Evolutionary conservation across 2,113 vertebrate genomes (phyloP).

Genomic region (Paraplagusia blochii): DNA sequence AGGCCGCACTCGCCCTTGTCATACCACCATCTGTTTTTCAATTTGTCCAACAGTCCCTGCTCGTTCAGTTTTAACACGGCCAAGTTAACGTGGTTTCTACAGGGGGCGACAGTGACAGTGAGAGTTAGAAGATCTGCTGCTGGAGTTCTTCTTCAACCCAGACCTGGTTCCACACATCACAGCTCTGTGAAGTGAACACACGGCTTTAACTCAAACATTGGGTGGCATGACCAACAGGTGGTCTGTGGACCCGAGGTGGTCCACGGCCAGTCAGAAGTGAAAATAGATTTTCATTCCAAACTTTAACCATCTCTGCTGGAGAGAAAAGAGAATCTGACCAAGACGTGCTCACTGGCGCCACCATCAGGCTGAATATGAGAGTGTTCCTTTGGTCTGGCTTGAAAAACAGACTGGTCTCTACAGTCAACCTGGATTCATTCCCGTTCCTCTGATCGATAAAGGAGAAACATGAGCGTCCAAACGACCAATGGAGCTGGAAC

Average conservation of each 20-base stretch:
- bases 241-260: too few relatives aligned
- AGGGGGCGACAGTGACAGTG: slow-evolving; percentile 75
- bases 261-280: too few relatives aligned
- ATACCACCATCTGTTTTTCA: slow-evolving; percentile 99
- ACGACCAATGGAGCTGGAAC: too few relatives aligned
- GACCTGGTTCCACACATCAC: not conserved
- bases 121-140: slow-evolving; percentile 7
- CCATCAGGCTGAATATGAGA: not conserved
- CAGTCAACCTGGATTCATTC: not conserved
- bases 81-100: slow-evolving; percentile 99
- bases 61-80: slow-evolving; percentile 99
- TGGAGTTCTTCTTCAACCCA: slow-evolving; percentile 19
- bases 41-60: slow-evolving; percentile 99
- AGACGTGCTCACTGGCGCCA: too few relatives aligned
- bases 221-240: too few relatives aligned
- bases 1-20: slow-evolving; percentile 99
- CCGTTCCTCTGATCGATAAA: slow-evolving; percentile 30
- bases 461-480: slow-evolving; percentile 15
- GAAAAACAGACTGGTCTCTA: slow-evolving; percentile 14
- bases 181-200: too few relatives aligned
- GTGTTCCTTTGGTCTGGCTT: slow-evolving; percentile 2
- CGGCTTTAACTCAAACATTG: too few relatives aligned
- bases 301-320: too few relatives aligned
- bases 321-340: too few relatives aligned
- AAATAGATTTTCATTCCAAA: too few relatives aligned